Evolutionary conservation across 2,888 invertebrate genomes (phyloP).

Genomic region (Scelioninae gen. 2): DNA sequence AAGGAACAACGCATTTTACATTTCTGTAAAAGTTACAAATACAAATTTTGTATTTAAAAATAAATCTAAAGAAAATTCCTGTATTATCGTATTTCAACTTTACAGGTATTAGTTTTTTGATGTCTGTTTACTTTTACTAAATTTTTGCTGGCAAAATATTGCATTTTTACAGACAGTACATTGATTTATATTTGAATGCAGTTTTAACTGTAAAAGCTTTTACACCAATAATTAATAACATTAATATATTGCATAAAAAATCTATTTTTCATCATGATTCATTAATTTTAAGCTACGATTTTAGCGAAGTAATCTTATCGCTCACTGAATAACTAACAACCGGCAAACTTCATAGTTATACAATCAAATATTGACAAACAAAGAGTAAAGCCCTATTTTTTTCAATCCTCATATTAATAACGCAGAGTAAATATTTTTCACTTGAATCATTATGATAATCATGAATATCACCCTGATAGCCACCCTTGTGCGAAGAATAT

Average conservation of each 20-base stretch:
- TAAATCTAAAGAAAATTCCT: neutral
- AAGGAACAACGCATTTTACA: constrained; percentile 18
- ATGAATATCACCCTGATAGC: constrained; percentile 23
- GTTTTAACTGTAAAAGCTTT: constrained; percentile 54
- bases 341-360: constrained; percentile 44
- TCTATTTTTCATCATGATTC: constrained; percentile 47
- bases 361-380: constrained; percentile 41
- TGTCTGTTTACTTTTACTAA: constrained; percentile 32
- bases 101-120: constrained; percentile 26
- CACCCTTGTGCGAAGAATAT: constrained; percentile 22
- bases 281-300: constrained; percentile 24
- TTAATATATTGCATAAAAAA: constrained; percentile 41
- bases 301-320: constrained; percentile 33
- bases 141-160: constrained; percentile 15
- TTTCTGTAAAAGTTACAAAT: constrained; percentile 15
- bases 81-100: constrained; percentile 26
- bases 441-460: constrained; percentile 27
- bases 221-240: constrained; percentile 53
- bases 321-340: constrained; percentile 38
- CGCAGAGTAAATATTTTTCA: constrained; percentile 51
- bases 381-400: constrained; percentile 49
- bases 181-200: constrained; percentile 35
- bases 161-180: constrained; percentile 33
- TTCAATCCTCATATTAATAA: constrained; percentile 29
- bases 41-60: constrained; percentile 18